Base-by-base conservation (phyloP, 2,888 invertebrate species). In the Lasioglossum leucozonium region DNA sequence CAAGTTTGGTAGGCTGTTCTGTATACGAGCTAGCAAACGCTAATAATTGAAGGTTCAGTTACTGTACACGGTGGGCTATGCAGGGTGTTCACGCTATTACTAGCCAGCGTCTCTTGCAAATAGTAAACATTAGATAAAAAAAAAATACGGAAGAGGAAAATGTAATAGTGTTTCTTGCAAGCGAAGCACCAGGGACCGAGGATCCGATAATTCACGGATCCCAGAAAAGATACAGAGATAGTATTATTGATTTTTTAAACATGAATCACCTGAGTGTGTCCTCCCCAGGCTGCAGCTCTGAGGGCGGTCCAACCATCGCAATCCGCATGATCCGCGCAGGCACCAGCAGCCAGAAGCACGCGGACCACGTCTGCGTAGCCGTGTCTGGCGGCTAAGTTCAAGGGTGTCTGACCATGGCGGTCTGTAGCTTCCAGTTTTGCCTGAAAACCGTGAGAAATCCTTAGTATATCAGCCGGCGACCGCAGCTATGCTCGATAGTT, bases 261-360 rank as follows among this genome's bases (percentile, higher is more conserved):
- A 22, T 22, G 18, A 67, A 40, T 75, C 93, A 97, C 97, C 96
- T 98, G 97, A 1, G 97, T 97, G 93, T 99, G 99, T 0, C 99
- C 99, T 73, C 98, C 99, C 99, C 99, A 99, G 18, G 99, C 98
- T 34, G 99, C 98, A 5, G 99, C 98, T 80, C 99, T 95, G 72
- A 98, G 95, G 22, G 98, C 98, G 51, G 98, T 98, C 99, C 98
- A 98, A 51, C 98, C 98, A 93, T 98, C 98, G 75, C 96, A 96
- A 95, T 98, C 97, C 11, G 97, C 97, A 92, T 97, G 97, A 95
- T 98, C 97, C 0, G 97, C 96, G 93, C 97, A 96, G 4, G 97
- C 97, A 30, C 97, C 97, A 18, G 96, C 96, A 83, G 96, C 96
- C 0, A 96, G 91, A 71, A 97, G 94, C 74, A 97, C 96, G 91